Base-by-base conservation (phyloP, 64 coral and sea anemone species). In the Acropora tenuis region DNA sequence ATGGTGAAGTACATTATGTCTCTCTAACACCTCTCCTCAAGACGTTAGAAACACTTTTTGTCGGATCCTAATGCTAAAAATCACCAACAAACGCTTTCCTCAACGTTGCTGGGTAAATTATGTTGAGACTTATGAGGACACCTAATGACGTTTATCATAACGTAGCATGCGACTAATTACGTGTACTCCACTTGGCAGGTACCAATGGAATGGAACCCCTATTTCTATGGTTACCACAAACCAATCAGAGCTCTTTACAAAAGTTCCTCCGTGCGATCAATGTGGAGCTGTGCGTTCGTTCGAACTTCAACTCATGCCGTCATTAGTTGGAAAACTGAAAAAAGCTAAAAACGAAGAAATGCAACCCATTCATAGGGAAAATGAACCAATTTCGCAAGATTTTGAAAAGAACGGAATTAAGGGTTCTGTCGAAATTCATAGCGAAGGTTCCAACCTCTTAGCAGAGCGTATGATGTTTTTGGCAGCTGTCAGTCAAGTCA, bases 241-340 rank as follows among this genome's bases (percentile, higher is more conserved):
- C 50, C 17, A 81, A 44, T 52, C 52, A 45, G 80, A 87, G 18
- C 17, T 93, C 6, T 60, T 66, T 17, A 12, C 50, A 46, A 41
- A 43, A 6, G 91, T 96, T 58, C 88, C 95, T 11, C 68, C 20
- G 5, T 96, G 95, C 44, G 11, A 82, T 2, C 53, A 93, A 16
- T 96, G 95, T 69, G 91, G 88, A 18, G 91, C 87, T 20, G 43
- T 63, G n/a, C 84, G 91, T 55, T 58, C 93, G 5, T 96, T 89
- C 76, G 95, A 96, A 69, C 9, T 93, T 8, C 95, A 96, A 43
- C 84, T 96, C 1, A 93, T 96, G 95, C 95, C 95, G 1, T 91
- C 91, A 1, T 83, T 96, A 57, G 69, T 96, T 68, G 69, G 86
- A 49, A 58, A 88, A 6, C 75, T 92, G 17, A 81, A 82, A 87